Percentiles rank a stretch among this genome's conserved stretches.
Evolutionary conservation across 2,113 vertebrate genomes (phyloP).

Genomic region (Sturnus vulgaris): DNA sequence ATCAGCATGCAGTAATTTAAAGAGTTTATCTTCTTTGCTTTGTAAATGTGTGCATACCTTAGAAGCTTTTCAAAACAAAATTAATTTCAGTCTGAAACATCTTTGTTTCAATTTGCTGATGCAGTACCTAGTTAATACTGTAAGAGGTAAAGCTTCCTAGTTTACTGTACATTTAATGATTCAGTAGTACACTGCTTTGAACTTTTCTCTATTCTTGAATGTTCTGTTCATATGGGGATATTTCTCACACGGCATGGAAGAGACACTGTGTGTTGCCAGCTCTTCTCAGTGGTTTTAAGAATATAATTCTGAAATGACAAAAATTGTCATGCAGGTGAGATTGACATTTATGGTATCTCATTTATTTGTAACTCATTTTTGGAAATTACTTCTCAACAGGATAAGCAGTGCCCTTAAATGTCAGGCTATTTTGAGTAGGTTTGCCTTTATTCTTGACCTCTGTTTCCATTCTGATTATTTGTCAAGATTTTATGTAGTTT

Average conservation of each 20-base stretch:
- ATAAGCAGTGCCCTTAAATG: background rate
- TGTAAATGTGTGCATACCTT: background rate
- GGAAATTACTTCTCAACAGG: background rate
- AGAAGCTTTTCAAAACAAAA: background rate
- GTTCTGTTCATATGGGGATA: background rate
- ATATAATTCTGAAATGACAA: background rate
- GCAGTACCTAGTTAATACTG: accelerated
- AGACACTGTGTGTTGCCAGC: background rate
- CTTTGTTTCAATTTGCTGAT: background rate
- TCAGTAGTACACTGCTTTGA: background rate
- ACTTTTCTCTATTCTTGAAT: background rate
- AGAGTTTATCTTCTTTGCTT: background rate
- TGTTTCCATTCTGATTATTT: background rate
- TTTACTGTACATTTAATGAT: background rate
- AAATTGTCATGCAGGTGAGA: background rate
- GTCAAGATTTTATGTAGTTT: background rate
- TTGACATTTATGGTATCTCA: background rate
- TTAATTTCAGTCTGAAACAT: background rate
- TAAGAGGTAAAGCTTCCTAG: background rate
- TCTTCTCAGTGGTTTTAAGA: background rate
- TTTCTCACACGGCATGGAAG: background rate
- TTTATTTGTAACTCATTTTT: background rate
- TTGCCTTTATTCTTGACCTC: background rate
- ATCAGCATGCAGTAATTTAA: background rate
- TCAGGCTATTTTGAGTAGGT: background rate